Evolutionary conservation across 35 echinoderm and acorn worm genomes (phyloP).

Genomic region (Chiridota heheva): DNA sequence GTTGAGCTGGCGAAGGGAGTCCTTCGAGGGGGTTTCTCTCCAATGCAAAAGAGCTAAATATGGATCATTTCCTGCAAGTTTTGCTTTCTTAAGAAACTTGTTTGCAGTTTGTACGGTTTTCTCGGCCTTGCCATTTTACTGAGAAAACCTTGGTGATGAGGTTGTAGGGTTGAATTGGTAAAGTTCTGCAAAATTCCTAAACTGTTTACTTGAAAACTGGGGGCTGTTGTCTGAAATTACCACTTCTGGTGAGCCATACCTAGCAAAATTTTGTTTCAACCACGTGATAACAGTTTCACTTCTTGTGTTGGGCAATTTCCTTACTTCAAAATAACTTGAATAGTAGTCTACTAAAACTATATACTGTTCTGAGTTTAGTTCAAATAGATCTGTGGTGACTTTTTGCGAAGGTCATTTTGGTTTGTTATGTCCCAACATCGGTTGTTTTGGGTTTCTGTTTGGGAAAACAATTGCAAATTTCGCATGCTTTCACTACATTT

Average conservation of each 20-base stretch:
- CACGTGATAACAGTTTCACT: neutral
- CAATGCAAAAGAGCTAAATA: neutral
- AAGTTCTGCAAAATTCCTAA: neutral
- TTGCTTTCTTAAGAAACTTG: slow-evolving; percentile 2
- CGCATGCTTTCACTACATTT: slow-evolving; percentile 19
- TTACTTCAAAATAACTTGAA: slow-evolving; percentile 55
- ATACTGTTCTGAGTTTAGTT: slow-evolving; percentile 31
- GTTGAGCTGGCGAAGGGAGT: slow-evolving; percentile 6
- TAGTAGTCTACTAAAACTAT: slow-evolving; percentile 62
- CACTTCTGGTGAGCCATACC: neutral
- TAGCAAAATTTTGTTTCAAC: neutral
- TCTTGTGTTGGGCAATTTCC: neutral
- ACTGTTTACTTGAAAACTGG: neutral
- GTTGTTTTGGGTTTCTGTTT: slow-evolving; percentile 18
- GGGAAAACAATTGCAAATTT: slow-evolving; percentile 15
- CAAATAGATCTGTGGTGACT: slow-evolving; percentile 46
- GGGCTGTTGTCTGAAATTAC: neutral
- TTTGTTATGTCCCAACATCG: slow-evolving; percentile 12
- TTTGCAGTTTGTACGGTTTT: slow-evolving; percentile 10
- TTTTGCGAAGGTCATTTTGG: slow-evolving; percentile 43
- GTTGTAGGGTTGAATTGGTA: neutral
- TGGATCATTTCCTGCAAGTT: neutral
- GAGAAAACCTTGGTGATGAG: neutral
- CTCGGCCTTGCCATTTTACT: slow-evolving; percentile 3
- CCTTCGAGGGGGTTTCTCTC: neutral